Conservation (phyloP, 2,797 vertebrate genomes). For the Tiaroga cobitis region DNA sequence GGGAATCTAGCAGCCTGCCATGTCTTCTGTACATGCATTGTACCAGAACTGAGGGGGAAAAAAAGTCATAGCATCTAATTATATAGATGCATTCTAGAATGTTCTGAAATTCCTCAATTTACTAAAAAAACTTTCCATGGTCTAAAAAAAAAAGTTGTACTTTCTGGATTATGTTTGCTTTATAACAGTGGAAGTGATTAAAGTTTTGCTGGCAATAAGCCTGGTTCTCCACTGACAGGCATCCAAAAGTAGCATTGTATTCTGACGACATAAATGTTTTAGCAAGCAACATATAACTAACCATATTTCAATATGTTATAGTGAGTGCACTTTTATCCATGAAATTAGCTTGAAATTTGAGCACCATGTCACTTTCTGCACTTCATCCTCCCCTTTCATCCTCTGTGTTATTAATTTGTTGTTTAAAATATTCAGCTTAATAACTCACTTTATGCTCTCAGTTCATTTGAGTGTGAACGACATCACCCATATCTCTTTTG, state of each 20-base stretch:
- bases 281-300: not conserved
- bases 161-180: constrained; percentile 4
- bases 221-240: not conserved
- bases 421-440: constrained; percentile 29
- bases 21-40: not conserved
- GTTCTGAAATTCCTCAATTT: not conserved
- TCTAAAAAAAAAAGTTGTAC: constrained; percentile 2
- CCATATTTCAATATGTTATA: constrained; percentile 5
- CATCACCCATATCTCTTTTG: constrained; percentile 64
- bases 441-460: constrained; percentile 12
- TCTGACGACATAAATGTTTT: not conserved
- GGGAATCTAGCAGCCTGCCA: constrained; percentile 15
- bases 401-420: constrained; percentile 41
- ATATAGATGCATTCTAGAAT: not conserved
- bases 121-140: not conserved
- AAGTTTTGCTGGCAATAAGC: constrained; percentile 14
- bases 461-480: constrained; percentile 35
- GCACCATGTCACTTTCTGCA: constrained; percentile 1
- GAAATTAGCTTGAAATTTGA: constrained; percentile 9
- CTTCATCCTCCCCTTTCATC: constrained; percentile 9
- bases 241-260: not conserved
- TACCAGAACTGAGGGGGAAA: not conserved
- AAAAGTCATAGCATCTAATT: not conserved
- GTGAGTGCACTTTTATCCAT: constrained; percentile 8
- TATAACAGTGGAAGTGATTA: constrained; percentile 5